Percentiles rank a stretch among this genome's conserved stretches.
These are phyloP conservation scores for Sericinus montela DNA, from an alignment of 2,888 invertebrate species.

Conservation along the genomic window DNA sequence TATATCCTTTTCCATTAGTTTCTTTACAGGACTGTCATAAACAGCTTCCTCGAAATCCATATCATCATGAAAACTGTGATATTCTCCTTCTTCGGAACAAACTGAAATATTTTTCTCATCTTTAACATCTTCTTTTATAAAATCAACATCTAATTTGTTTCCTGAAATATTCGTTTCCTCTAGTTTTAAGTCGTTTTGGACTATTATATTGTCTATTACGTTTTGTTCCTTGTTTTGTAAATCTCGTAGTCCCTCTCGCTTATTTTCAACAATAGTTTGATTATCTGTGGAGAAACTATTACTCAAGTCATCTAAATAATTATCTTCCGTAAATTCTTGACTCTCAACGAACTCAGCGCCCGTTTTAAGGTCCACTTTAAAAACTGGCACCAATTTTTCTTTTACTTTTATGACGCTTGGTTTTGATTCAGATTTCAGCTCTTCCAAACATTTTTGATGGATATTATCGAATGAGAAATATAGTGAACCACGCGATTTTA, in stretches of 20 bases:
- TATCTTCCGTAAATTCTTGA: constrained; percentile 69
- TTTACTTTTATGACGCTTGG: constrained; percentile 42
- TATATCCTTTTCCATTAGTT: constrained; percentile 67
- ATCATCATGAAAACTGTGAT: constrained; percentile 67
- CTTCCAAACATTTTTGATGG: constrained; percentile 42
- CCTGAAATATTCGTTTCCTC: too few species aligned
- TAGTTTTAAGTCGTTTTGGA: background rate
- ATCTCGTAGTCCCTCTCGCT: constrained; percentile 9
- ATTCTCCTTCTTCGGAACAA: constrained; percentile 61
- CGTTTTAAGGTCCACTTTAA: constrained; percentile 36
- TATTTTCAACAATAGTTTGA: constrained; percentile 47
- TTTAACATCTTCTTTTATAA: constrained; percentile 24
- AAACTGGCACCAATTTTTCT: constrained; percentile 42
- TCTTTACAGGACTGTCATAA: constrained; percentile 69
- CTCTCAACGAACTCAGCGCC: constrained; percentile 58
- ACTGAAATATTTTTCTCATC: constrained; percentile 24
- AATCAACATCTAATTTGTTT: too few species aligned
- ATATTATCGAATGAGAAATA: constrained; percentile 57
- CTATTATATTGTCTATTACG: too few species aligned
- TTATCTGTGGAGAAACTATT: constrained; percentile 54
- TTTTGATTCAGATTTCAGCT: constrained; percentile 22
- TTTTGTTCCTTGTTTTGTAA: background rate
- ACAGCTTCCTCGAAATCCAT: constrained; percentile 51
- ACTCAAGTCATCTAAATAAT: constrained; percentile 54
- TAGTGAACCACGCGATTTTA: constrained; percentile 27